Evolutionary conservation across 2,888 invertebrate species (phyloP), one percentile per base, ranked within the genome.

Genomic region (Acrocyrtus sp.): DNA sequence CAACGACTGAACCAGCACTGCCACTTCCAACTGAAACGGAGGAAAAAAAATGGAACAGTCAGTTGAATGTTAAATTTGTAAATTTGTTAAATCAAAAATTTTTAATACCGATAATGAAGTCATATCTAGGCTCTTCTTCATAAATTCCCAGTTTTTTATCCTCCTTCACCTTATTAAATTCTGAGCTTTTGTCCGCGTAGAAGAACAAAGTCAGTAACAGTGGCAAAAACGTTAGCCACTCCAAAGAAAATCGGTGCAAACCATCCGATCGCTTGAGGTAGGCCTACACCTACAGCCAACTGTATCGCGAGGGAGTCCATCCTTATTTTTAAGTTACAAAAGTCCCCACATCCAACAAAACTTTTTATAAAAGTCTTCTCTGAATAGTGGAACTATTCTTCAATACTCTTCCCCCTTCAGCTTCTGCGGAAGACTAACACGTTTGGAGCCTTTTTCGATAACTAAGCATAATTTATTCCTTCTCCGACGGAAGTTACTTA

Each of bases 1-100:
- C 90, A 50, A 92, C 84, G 0, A 89, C 84, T 1, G 89, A 87
- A 1, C 92, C 92, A 8, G 63, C 60, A 1, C 67, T 61, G 1
- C 76, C 76, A 6, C 69, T 72, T 10, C 75, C 70, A 21, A 58
- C 66, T 75, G 39, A 26, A 66, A 58, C n/a, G n/a, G n/a, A n/a
- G n/a, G n/a, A n/a, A n/a, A n/a, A n/a, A n/a, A n/a, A n/a, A n/a
- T n/a, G n/a, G n/a, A n/a, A n/a, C n/a, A n/a, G n/a, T n/a, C n/a
- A n/a, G n/a, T n/a, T n/a, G n/a, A n/a, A n/a, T n/a, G n/a, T n/a
- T n/a, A n/a, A 39, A 19, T 26, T 54, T 39, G 29, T 51, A 26
- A 19, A 22, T 3, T n/a, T 27, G n/a, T 21, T 22, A 50, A 22
- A 19, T n/a, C 27, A 54, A 15, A 57, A 48, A 1, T 22, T 50